phyloP scores from a whole-genome alignment of 2,113 vertebrate genomes.

The Hymenochirus boettgeri region DNA sequence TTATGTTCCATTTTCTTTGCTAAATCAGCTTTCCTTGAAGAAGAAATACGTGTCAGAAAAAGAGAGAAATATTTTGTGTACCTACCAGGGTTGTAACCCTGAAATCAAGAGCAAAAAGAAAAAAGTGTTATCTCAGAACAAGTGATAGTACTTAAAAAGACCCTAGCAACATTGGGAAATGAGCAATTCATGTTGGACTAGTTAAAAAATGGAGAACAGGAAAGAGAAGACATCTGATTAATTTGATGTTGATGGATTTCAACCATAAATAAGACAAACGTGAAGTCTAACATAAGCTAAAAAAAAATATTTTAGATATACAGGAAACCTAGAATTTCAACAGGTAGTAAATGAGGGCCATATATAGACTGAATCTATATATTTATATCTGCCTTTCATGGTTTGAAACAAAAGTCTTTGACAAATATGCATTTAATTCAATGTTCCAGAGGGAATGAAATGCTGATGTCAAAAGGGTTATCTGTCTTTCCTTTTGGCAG shows the following conservation, averaged over 20 bases:
- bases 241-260: slow-evolving; percentile 44
- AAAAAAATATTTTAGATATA: slow-evolving; percentile 14
- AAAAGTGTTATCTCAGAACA: slow-evolving; percentile 51
- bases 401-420: neutral
- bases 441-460: neutral
- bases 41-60: slow-evolving; percentile 52
- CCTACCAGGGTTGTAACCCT: slow-evolving; percentile 54
- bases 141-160: slow-evolving; percentile 58
- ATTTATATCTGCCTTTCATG: neutral
- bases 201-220: slow-evolving; percentile 54
- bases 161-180: slow-evolving; percentile 47
- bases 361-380: neutral
- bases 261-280: slow-evolving; percentile 34
- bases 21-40: slow-evolving; percentile 51
- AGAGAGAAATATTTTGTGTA: slow-evolving; percentile 60
- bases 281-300: no score
- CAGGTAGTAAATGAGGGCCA: neutral
- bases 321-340: slow-evolving; percentile 14
- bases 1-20: slow-evolving; percentile 50
- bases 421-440: neutral
- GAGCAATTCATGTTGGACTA: slow-evolving; percentile 49
- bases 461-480: neutral
- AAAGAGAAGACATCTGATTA: slow-evolving; percentile 45
- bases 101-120: slow-evolving; percentile 52
- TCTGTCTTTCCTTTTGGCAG: neutral